Evolutionary conservation across 2,113 vertebrate species (phyloP).

Genomic region (Ciconia stormi): DNA sequence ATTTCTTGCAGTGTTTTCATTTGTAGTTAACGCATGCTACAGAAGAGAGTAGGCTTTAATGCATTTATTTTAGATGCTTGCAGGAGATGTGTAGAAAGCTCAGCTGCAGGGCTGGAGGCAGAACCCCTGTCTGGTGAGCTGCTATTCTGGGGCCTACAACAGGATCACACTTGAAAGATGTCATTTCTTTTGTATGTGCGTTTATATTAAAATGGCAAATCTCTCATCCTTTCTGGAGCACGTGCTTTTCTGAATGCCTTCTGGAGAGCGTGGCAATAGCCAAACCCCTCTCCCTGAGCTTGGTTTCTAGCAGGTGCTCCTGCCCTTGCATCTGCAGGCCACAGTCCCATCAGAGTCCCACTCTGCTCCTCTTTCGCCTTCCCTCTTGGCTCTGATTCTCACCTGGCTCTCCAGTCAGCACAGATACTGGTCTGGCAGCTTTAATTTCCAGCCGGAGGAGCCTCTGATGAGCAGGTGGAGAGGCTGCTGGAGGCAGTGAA

Average conservation of each 20-base stretch:
- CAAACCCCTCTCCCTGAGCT: background rate
- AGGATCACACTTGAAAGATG: background rate
- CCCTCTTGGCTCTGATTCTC: background rate
- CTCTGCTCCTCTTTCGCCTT: background rate
- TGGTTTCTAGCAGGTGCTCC: background rate
- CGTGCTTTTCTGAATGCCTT: background rate
- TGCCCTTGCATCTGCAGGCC: background rate
- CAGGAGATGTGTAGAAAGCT: background rate
- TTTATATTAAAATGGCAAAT: background rate
- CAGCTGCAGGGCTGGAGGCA: background rate
- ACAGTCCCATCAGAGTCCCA: background rate
- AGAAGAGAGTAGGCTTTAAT: background rate
- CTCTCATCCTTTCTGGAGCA: background rate
- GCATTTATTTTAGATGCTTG: background rate
- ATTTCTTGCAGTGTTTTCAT: background rate
- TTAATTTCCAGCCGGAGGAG: background rate
- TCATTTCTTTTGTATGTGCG: background rate
- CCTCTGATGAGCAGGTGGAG: background rate
- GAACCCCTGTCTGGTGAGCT: background rate
- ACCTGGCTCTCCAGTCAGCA: background rate
- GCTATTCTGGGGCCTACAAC: background rate
- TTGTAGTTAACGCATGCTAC: background rate
- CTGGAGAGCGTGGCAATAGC: background rate
- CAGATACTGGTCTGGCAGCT: background rate
- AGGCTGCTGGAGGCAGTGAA: background rate